Base-by-base conservation (phyloP, 2,888 invertebrate genomes). In the Drosophila imparisetae region DNA sequence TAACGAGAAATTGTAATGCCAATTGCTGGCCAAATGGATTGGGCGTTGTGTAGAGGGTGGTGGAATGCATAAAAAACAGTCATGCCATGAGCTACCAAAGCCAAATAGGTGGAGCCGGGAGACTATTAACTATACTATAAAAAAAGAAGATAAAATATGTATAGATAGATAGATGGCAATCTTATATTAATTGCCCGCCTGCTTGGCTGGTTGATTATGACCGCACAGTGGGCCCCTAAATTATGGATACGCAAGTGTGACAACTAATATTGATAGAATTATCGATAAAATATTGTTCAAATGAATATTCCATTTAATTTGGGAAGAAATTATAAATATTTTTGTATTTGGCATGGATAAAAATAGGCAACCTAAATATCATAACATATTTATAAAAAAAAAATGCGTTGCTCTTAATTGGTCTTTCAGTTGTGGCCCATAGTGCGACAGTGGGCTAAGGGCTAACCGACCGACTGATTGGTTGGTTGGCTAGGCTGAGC, bases 181-280 rank as follows among this genome's bases (percentile, higher is more conserved):
- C 83, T 90, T 88, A 85, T 90, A 88, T 90, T 85, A 85, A 85
- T 90, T 85, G 88, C 83, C 62, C 54, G 60, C n/a, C 66, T 67
- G 67, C 53, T 66, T 71, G 64, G 53, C 62, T 61, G 24, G 27
- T 52, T 60, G 64, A 63, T 58, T 62, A 64, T 53, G 53, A 30
- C n/a, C 10, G 55, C 50, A 71, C 74, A 67, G 78, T 61, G 69
- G 72, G 29, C 5, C 21, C 7, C 8, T 15, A 15, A 15, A 15
- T 24, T 13, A 13, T 21, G 40, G 10, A n/a, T 15, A 15, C 1
- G 18, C 7, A 38, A 18, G 38, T 38, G n/a, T n/a, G 40, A 15
- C 45, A 45, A 21, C 6, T 7, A 21, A 45, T 13, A 45, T 13
- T 7, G 7, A 45, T 45, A 1, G 21, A 15, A 21, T 7, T 7